phyloP scores from a whole-genome alignment of 2,888 invertebrate genomes.

The Crossocerus cetratus region DNA sequence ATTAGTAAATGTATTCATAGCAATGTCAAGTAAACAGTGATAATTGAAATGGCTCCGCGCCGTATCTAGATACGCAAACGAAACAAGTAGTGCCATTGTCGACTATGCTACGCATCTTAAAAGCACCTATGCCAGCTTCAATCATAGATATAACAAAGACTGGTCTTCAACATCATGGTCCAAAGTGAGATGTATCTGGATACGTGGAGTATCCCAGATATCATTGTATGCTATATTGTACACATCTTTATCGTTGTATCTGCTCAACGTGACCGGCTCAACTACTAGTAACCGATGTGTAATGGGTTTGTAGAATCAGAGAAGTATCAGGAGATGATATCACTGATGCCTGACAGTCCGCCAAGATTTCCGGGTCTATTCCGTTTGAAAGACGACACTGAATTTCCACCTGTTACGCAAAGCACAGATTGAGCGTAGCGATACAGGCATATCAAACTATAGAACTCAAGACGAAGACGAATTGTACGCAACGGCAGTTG shows the following conservation, averaged over 20 bases:
- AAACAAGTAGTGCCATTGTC: background rate
- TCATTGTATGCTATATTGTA: constrained; percentile 48
- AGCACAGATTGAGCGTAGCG: constrained; percentile 77
- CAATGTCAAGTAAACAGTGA: constrained; percentile 34
- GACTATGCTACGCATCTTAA: no score
- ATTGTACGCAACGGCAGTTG: constrained; percentile 29
- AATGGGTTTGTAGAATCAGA: constrained; percentile 81
- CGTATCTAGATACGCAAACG: constrained; percentile 11
- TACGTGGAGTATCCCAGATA: constrained; percentile 41
- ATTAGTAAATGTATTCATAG: constrained; percentile 33
- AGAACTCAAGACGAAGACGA: constrained; percentile 23
- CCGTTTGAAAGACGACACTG: constrained; percentile 88
- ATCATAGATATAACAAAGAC: no score
- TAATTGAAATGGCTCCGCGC: constrained; percentile 38
- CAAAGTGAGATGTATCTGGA: constrained; percentile 10
- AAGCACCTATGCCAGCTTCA: no score
- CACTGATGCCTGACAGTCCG: constrained; percentile 82
- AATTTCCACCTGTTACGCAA: constrained; percentile 89
- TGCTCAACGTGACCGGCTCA: constrained; percentile 35
- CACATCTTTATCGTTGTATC: constrained; percentile 63
- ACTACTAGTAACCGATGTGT: constrained; percentile 23
- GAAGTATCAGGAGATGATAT: constrained; percentile 85
- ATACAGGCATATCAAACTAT: constrained; percentile 59
- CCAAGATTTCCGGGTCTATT: constrained; percentile 81
- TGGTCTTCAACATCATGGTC: no score